A percentile compares a stretch with the other conserved stretches of the same genome.
Conservation (phyloP, 1,140 invertebrate genomes). For the Camponotus floridanus region DNA sequence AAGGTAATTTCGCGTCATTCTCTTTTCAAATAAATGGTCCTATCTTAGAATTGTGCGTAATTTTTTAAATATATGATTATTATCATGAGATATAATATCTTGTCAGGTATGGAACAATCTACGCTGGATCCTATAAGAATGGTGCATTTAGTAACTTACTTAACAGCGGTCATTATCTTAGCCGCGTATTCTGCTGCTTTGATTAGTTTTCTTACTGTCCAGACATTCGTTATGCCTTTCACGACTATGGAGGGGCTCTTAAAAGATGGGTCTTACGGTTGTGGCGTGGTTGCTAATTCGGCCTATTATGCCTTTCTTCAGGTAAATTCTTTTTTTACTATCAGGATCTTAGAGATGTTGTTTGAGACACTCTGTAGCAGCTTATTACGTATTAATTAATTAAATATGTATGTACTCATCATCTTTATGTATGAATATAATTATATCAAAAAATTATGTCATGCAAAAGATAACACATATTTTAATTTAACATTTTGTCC, state of each 20-base stretch:
- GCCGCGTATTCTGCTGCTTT: constrained; percentile 85
- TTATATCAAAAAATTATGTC: background rate
- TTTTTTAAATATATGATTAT: background rate
- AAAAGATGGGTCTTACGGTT: constrained; percentile 81
- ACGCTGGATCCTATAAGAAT: constrained; percentile 79
- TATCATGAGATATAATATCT: background rate
- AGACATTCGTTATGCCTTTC: constrained; percentile 83
- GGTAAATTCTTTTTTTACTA: constrained; percentile 67
- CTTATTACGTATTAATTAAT: constrained; percentile 3
- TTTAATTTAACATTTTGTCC: too few species aligned
- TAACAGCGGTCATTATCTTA: constrained; percentile 82
- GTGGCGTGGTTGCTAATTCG: constrained; percentile 80
- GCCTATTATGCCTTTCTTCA: constrained; percentile 83
- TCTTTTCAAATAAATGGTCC: background rate
- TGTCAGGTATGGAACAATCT: constrained; percentile 78
- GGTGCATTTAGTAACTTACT: constrained; percentile 80
- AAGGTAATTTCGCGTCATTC: constrained; percentile 72
- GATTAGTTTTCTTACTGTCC: constrained; percentile 83
- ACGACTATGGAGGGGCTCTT: constrained; percentile 84
- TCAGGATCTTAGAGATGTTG: background rate
- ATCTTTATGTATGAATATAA: background rate
- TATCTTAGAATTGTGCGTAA: background rate
- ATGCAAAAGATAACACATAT: too few species aligned
- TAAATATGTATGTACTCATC: background rate
- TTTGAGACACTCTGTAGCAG: background rate